Evolutionary conservation across 1,140 invertebrate species (phyloP).

Genomic region (Halictus rubicundus): DNA sequence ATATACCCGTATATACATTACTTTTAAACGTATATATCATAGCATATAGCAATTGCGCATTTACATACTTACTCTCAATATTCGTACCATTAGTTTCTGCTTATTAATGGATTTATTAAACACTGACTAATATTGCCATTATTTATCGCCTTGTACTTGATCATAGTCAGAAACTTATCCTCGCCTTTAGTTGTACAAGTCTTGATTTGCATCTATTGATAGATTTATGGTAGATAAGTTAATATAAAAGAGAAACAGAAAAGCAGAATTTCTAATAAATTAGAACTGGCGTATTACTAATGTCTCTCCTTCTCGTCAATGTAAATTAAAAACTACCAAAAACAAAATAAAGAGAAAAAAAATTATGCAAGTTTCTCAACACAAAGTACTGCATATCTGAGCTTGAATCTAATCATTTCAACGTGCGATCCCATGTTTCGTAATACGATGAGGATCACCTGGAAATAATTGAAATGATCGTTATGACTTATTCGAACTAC

Average conservation of each 20-base stretch:
- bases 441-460: slow-evolving; percentile 8
- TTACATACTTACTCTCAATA: slow-evolving; percentile 26
- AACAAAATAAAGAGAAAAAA: background rate
- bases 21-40: slow-evolving; percentile 1
- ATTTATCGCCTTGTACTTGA: slow-evolving; percentile 55
- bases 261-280: slow-evolving; percentile 20
- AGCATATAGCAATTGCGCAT: slow-evolving; percentile 4
- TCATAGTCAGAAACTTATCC: slow-evolving; percentile 40
- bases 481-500: slow-evolving; percentile 77
- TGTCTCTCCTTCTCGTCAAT: slow-evolving; percentile 18
- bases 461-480: slow-evolving; percentile 17
- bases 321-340: slow-evolving; percentile 6
- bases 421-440: background rate
- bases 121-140: slow-evolving; percentile 51
- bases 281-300: slow-evolving; percentile 24
- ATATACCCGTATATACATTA: slow-evolving; percentile 43
- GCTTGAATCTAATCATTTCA: slow-evolving; percentile 4
- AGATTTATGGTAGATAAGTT: slow-evolving; percentile 40
- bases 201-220: slow-evolving; percentile 53
- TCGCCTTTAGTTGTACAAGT: slow-evolving; percentile 27
- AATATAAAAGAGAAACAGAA: slow-evolving; percentile 12
- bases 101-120: slow-evolving; percentile 43
- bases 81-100: slow-evolving; percentile 9
- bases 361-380: background rate
- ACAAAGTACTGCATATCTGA: background rate